These are phyloP conservation scores for Uropsilus gracilis DNA, from an alignment of 2,113 vertebrate species.

Conservation along the genomic window DNA sequence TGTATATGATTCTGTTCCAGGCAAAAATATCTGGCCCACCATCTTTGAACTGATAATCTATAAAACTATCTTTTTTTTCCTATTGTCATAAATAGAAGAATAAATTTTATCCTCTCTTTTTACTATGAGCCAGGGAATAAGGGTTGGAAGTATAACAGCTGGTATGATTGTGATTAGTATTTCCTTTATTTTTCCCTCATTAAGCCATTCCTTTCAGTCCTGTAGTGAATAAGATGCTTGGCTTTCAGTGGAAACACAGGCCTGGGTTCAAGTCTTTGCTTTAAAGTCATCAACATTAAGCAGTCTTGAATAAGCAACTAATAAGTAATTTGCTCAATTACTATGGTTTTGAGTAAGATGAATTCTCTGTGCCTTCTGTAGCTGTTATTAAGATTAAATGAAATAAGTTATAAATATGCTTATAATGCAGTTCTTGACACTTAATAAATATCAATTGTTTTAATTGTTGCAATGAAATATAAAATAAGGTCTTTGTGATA, in stretches of 20 bases:
- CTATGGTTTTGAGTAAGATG: background rate
- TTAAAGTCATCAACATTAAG: background rate
- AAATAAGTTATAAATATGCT: background rate
- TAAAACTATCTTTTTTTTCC: constrained; percentile 56
- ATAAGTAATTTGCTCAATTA: background rate
- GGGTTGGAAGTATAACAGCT: constrained; percentile 71
- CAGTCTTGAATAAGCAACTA: background rate
- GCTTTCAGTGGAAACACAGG: background rate
- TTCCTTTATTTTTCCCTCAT: background rate
- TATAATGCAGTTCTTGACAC: background rate
- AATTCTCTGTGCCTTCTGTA: background rate
- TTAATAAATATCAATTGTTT: constrained; percentile 40
- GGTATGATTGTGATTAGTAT: constrained; percentile 67
- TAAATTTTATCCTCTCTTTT: constrained; percentile 18
- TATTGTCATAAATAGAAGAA: constrained; percentile 43
- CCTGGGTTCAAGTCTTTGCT: background rate
- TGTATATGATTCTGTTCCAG: constrained; percentile 60
- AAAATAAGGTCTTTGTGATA: background rate
- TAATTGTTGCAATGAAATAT: constrained; percentile 15
- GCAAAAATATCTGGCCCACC: constrained; percentile 52
- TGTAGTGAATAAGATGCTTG: background rate
- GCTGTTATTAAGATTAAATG: constrained; percentile 18
- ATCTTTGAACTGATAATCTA: constrained; percentile 54
- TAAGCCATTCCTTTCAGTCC: background rate
- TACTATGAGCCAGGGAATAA: constrained; percentile 34